These are phyloP conservation scores for Beaufortia kweichowensis DNA, from an alignment of 2,113 vertebrate genomes.

Conservation along the genomic window DNA sequence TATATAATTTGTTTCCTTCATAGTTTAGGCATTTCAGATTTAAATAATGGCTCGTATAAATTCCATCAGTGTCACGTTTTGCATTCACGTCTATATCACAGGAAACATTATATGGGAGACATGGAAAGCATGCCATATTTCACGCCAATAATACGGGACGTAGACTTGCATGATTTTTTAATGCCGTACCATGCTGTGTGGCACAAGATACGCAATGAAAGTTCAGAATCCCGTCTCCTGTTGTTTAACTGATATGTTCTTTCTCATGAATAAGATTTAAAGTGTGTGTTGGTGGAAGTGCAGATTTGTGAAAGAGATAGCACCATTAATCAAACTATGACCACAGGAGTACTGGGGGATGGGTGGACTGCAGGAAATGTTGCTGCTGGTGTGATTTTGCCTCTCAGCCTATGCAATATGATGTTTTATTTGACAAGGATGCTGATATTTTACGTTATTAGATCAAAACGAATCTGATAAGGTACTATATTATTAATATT, in stretches of 20 bases:
- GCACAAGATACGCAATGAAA: background rate
- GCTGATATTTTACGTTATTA: constrained; percentile 6
- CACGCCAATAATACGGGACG: constrained; percentile 15
- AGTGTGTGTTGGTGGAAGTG: constrained; percentile 6
- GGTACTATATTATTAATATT: background rate
- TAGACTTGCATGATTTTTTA: constrained; percentile 19
- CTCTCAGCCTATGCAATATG: background rate
- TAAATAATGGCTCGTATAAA: constrained; percentile 34
- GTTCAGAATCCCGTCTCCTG: constrained; percentile 24
- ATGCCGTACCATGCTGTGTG: constrained; percentile 1
- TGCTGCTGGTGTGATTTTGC: constrained; percentile 5
- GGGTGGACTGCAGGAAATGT: background rate
- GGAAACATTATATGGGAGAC: constrained; percentile 22
- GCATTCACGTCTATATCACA: constrained; percentile 14
- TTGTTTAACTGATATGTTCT: constrained; percentile 24
- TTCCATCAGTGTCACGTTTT: constrained; percentile 26
- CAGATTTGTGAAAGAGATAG: constrained; percentile 35
- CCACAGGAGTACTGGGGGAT: constrained; percentile 16
- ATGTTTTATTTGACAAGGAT: constrained; percentile 5
- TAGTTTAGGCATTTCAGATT: constrained; percentile 2
- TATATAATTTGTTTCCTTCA: constrained; percentile 35
- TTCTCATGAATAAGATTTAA: constrained; percentile 38
- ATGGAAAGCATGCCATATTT: constrained; percentile 15
- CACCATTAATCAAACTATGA: constrained; percentile 34
- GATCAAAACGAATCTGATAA: background rate